Base-by-base conservation (phyloP, 2,113 vertebrate genomes). In the Maccullochella peelii region DNA sequence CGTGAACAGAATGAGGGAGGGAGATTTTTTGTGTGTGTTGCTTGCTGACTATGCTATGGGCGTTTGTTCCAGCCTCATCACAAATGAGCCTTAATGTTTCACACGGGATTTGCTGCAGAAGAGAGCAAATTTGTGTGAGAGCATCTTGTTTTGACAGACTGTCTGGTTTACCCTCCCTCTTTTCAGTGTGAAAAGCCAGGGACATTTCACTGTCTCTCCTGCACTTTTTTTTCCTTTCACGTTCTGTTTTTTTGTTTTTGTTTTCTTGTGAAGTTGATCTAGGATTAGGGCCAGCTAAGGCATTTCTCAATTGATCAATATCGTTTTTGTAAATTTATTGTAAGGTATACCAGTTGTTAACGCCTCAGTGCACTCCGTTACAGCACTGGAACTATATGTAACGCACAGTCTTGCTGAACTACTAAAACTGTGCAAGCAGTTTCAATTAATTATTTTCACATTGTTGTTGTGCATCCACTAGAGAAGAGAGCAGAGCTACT, bases 11-110 rank as follows among this genome's bases (percentile, higher is more conserved):
- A 88, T 72, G 69, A 88, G 44, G 61, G 59, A 78, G 52, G 67
- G 69, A 52, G 77, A 47, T 71, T 74, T 80, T 73, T 75, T 50
- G 55, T 77, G 27, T 79, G 59, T 74, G 79, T 88, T 88, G 85
- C 61, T 73, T 85, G 83, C 79, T 83, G 86, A 86, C 84, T 86
- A 80, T 82, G 92, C 91, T 93, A 80, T 93, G 86, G 89, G 91
- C 89, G 79, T 92, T 94, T 94, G 86, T 92, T 94, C 79, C 84
- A 86, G 79, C 71, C 81, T 93, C 84, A 74, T 88, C 82, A 82
- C 86, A 93, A 92, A 94, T 85, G 71, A 92, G 88, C 79, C 69
- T 89, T 91, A 93, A 95, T 93, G 84, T 91, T 93, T 94, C 92
- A 93, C 88, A 89, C 15, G 78, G 93, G 86, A 94, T 89, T 91